Base-by-base conservation (phyloP, 2,888 invertebrate genomes). In the Lepidocyrtoides sp. region DNA sequence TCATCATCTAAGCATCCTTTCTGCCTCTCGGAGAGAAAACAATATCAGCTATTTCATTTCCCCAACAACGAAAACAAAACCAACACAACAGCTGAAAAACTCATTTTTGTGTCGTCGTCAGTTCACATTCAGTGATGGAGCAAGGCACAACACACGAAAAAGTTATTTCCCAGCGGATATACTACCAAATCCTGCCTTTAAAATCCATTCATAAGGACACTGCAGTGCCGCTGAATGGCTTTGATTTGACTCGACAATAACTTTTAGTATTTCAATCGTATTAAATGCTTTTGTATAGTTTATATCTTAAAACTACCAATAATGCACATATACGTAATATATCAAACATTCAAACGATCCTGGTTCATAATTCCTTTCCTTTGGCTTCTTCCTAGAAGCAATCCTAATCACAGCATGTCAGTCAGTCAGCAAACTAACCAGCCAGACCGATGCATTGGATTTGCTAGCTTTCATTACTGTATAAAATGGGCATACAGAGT, bases 391-490 rank as follows among this genome's bases (percentile, higher is more conserved):
- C 79, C 79, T 77, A 54, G 44, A 75, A 77, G 66, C 88, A n/a
- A 88, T 85, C 75, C 48, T 92, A 92, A 92, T 92, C 91, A 92
- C 63, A 79, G 91, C 82, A 75, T 86, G 82, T 89, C 91, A 89
- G 84, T 89, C 89, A 82, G 23, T 79, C 83, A 51, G 51, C 7
- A 36, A 7, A n/a, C 17, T 36, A 2, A 51, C 32, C 32, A 32
- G 75, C n/a, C n/a, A n/a, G n/a, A n/a, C n/a, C n/a, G n/a, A n/a
- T n/a, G n/a, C n/a, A n/a, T n/a, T n/a, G n/a, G n/a, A n/a, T n/a
- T n/a, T n/a, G n/a, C n/a, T n/a, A n/a, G n/a, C n/a, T n/a, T n/a
- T n/a, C n/a, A n/a, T n/a, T n/a, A n/a, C n/a, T n/a, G n/a, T n/a
- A n/a, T n/a, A n/a, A n/a, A n/a, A n/a, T n/a, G n/a, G n/a, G n/a